Percentiles rank a stretch among this genome's conserved stretches.
phyloP scores from a whole-genome alignment of 2,113 vertebrate species.

The Podarcis cretensis region DNA sequence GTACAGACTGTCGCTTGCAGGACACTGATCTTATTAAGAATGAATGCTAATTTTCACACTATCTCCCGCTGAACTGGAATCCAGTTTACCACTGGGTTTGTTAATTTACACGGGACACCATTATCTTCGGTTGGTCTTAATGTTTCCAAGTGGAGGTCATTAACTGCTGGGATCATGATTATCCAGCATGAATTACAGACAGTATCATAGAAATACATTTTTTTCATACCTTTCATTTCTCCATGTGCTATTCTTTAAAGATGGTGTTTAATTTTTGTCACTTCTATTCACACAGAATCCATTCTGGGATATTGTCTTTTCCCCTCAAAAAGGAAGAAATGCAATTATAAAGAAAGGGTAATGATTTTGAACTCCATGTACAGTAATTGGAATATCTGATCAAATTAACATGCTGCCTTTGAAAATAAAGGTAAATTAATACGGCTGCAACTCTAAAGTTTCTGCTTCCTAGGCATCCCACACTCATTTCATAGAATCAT shows the following conservation, averaged over 20 bases:
- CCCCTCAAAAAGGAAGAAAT: conserved; percentile 52
- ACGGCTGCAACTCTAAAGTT: background rate
- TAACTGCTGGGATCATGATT: conserved; percentile 85
- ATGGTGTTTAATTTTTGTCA: conserved; percentile 72
- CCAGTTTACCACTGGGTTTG: conserved; percentile 97
- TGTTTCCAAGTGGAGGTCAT: conserved; percentile 86
- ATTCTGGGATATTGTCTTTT: conserved; percentile 41
- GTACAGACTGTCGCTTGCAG: conserved; percentile 77
- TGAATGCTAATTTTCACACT: conserved; percentile 96
- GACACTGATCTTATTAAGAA: conserved; percentile 95
- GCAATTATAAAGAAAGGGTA: conserved; percentile 59
- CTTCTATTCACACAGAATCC: conserved; percentile 18
- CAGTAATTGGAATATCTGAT: conserved; percentile 29
- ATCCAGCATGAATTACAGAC: conserved; percentile 79
- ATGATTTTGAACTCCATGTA: conserved; percentile 34
- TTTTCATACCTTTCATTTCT: conserved; percentile 71
- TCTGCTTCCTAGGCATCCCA: background rate
- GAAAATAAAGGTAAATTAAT: conserved; percentile 31
- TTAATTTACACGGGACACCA: conserved; percentile 97
- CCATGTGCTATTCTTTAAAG: conserved; percentile 57
- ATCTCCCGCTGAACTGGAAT: conserved; percentile 91
- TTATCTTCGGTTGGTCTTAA: conserved; percentile 85
- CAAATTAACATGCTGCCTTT: conserved; percentile 32
- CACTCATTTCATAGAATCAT: background rate
- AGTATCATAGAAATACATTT: conserved; percentile 77